Conservation (phyloP, 2,113 vertebrate species). For the human region DNA sequence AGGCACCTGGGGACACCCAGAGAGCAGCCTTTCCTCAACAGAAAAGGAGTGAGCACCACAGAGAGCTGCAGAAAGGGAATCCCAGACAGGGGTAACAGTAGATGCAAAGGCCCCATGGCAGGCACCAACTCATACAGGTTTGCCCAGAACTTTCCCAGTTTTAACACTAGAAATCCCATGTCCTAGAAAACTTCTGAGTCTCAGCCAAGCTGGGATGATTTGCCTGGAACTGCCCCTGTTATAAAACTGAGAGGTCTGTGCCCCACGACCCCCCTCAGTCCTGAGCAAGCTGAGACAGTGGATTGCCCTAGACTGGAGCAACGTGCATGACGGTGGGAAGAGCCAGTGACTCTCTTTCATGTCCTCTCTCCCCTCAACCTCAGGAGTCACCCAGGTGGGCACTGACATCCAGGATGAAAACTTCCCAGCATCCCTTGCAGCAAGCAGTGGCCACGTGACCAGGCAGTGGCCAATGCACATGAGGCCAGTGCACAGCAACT, state of each 20-base stretch:
- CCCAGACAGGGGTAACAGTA: not conserved
- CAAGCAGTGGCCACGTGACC: not conserved
- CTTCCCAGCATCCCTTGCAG: not conserved
- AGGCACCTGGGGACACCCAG: too few species aligned
- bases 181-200: not conserved
- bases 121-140: not conserved
- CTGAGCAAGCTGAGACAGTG: not conserved
- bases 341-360: not conserved
- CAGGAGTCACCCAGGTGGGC: not conserved
- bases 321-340: not conserved
- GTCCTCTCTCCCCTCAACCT: not conserved
- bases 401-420: not conserved
- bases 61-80: too few species aligned
- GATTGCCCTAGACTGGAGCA: not conserved
- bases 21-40: too few species aligned
- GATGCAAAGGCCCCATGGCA: not conserved
- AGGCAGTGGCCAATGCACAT: not conserved
- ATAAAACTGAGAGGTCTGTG: not conserved
- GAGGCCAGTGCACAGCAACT: not conserved
- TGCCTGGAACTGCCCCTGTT: not conserved
- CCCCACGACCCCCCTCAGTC: not conserved
- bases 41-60: too few species aligned
- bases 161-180: not conserved
- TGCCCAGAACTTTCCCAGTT: not conserved
- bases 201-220: not conserved